Evolutionary conservation across 30 jellyfish, hydroid and myxozoan species (phyloP), one percentile per base, ranked within the genome.

Genomic region (Sanderia malayensis): DNA sequence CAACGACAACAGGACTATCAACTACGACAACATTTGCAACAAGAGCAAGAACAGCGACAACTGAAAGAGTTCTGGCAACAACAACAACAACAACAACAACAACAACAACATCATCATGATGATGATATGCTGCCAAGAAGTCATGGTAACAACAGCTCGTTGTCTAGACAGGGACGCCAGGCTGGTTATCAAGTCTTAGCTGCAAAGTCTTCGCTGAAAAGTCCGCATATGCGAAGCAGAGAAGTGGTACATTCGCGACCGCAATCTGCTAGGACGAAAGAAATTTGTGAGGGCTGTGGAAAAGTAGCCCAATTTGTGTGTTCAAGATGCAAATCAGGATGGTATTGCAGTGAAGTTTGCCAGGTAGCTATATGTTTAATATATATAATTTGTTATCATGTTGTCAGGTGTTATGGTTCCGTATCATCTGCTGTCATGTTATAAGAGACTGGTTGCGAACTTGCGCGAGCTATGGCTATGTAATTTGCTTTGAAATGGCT

Each of bases 331-430:
- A 73, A 95, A 31, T 32, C 45, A 29, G 97, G 94, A 17, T 75
- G 94, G 97, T 89, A 89, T 66, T 89, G 97, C 83, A 76, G 95
- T 37, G 86, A 83, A 55, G 34, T 45, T 0, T 89, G 97, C 41
- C 97, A 89, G 95, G 97, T 89, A 78, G 33, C 82, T 7, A 25
- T 67, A 18, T 44, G 44, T 4, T 31, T 37, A 37, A 6, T 37
- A 6, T 6, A 37, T 37, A 37, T 37, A 37, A 37, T 4, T 37
- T 37, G 6, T 13, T 37, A 37, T 13, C 13, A 37, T 37, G 10
- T 37, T 37, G 6, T 37, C 13, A 4, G 52, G 6, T 6, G 52
- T 13, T 4, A 37, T 37, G 6, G 6, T 37, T 37, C 52, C 6
- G 52, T 37, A 37, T n/a, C n/a, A n/a, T n/a, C n/a, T n/a, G n/a